Evolutionary conservation across 2,797 vertebrate species (phyloP), one percentile per base, ranked within the genome.

Genomic region (Coregonus suidteri): DNA sequence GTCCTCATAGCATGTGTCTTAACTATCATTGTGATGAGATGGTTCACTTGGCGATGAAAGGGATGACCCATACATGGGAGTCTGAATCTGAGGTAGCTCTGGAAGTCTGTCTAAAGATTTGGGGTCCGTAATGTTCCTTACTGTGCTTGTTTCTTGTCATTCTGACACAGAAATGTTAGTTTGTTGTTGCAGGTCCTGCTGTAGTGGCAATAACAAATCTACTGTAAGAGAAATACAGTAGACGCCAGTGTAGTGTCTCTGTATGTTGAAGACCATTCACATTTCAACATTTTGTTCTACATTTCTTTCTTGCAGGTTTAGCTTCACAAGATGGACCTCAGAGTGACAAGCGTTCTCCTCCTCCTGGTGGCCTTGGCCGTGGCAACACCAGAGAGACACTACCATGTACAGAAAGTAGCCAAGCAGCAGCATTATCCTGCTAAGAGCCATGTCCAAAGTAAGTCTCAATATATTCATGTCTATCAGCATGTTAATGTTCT

Each of bases 301-400:
- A 47, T 52, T 41, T 73, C 20, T 87, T 70, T 41, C 82, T 85
- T 83, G 79, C 90, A 97, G 96, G 94, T 91, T 89, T 53, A 85
- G 91, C 87, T 90, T 92, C 91, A 88, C 86, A 96, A 93, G 80
- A 99, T 99, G 97, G 93, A 96, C 91, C 91, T 96, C 90, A 94
- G 94, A 85, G 88, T 93, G 69, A 91, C 88, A 67, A 90, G 88
- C 83, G 77, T 94, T 71, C 85, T 97, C 82, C 83, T 97, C 79
- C 90, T 94, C 81, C 91, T 97, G 84, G 84, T 96, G 72, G 94
- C 91, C 74, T 83, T 96, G 93, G 95, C 93, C 31, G 91, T 94
- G 86, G 96, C 93, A 52, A 95, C 95, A 52, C 94, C 95, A 52
- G 92, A 94, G 0, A 94, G 91, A 64, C 96, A 96, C 91, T 95